Percentiles rank a stretch among this genome's conserved stretches.
phyloP scores from a whole-genome alignment of 64 coral and sea anemone species.

The Montipora cactus region DNA sequence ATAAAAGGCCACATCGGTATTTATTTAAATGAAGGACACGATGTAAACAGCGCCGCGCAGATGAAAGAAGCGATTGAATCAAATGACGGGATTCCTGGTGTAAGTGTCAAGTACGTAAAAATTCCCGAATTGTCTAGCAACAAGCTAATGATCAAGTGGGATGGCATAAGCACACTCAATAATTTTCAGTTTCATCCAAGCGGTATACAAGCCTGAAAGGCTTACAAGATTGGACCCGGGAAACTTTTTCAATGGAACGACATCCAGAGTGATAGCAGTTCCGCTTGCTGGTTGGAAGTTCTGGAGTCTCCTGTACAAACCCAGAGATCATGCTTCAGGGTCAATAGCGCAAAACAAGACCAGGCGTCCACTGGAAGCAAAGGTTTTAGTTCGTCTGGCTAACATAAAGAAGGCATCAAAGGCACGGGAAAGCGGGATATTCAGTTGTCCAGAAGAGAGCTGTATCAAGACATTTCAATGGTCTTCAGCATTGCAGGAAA shows the following conservation, averaged over 20 bases:
- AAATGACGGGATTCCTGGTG: slow-evolving; percentile 32
- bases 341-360: neutral
- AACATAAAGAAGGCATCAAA: neutral
- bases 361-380: neutral
- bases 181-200: slow-evolving; percentile 31
- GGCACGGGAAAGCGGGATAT: neutral
- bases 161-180: slow-evolving; percentile 34
- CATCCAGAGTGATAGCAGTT: neutral
- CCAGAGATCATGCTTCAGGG: neutral
- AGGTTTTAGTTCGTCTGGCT: neutral
- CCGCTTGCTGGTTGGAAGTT: neutral
- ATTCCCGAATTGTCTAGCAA: neutral
- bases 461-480: slow-evolving; percentile 36
- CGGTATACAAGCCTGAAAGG: slow-evolving; percentile 37
- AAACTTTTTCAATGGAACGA: slow-evolving; percentile 1
- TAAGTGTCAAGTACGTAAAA: slow-evolving; percentile 35
- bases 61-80: slow-evolving; percentile 59
- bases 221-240: slow-evolving; percentile 35
- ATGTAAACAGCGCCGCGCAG: neutral
- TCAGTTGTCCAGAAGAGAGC: slow-evolving; percentile 25
- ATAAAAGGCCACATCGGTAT: slow-evolving; percentile 45
- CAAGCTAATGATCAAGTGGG: neutral
- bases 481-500: slow-evolving; percentile 31
- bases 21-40: slow-evolving; percentile 52
- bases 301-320: neutral